Conservation (phyloP, 2,113 vertebrate species). For the Amia ocellicauda region DNA sequence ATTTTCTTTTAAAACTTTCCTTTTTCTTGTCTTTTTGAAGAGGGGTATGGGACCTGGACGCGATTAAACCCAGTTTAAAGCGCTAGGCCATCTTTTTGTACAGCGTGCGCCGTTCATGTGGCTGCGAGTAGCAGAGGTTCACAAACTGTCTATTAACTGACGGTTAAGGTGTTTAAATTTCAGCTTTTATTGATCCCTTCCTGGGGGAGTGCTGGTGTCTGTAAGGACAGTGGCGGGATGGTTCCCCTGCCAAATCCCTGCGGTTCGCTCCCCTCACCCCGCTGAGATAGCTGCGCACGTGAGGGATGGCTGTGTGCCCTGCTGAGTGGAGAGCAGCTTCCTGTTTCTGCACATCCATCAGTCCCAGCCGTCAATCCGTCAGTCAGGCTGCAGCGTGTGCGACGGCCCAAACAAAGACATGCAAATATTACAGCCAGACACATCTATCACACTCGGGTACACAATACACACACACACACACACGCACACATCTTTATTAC, state of each 20-base stretch:
- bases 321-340: slow-evolving; percentile 54
- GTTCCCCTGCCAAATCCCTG: slow-evolving; percentile 24
- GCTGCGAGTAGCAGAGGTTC: too few relatives aligned
- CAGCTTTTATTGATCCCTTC: too few relatives aligned
- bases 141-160: too few relatives aligned
- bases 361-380: slow-evolving; percentile 46
- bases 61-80: too few relatives aligned
- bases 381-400: slow-evolving; percentile 42
- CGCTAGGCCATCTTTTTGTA: too few relatives aligned
- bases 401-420: slow-evolving; percentile 55
- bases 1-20: slow-evolving; percentile 55
- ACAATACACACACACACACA: background rate
- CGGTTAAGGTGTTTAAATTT: too few relatives aligned
- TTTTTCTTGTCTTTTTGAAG: slow-evolving; percentile 29
- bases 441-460: slow-evolving; percentile 57
- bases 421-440: slow-evolving; percentile 54
- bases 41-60: background rate
- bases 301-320: slow-evolving; percentile 28
- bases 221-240: slow-evolving; percentile 26
- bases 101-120: too few relatives aligned
- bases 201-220: too few relatives aligned
- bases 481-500: too few relatives aligned
- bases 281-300: too few relatives aligned
- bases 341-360: slow-evolving; percentile 67
- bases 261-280: slow-evolving; percentile 33